Evolutionary conservation across 2,888 invertebrate species (phyloP).

Genomic region (Rhopalosiphum nymphaeae): DNA sequence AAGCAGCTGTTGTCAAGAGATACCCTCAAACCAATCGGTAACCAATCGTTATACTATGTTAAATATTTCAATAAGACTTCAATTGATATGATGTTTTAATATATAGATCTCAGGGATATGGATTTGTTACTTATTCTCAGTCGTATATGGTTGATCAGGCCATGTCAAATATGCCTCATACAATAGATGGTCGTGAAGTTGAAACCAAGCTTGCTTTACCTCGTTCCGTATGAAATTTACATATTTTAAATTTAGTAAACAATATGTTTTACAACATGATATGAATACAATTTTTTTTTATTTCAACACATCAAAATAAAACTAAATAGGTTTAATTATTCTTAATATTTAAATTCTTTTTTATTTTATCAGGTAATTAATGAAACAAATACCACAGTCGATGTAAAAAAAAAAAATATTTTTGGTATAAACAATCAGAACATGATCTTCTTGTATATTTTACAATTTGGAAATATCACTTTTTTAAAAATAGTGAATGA

Average conservation of each 20-base stretch:
- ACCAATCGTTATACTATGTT: not conserved
- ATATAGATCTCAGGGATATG: no score
- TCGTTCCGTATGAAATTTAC: no score
- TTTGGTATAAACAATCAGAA: slow-evolving; percentile 95
- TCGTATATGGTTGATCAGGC: no score
- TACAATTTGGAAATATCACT: slow-evolving; percentile 83
- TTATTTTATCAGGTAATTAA: slow-evolving; percentile 80
- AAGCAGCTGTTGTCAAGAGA: slow-evolving; percentile 97
- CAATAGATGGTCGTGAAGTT: no score
- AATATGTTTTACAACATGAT: no score
- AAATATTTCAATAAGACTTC: no score
- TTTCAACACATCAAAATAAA: no score
- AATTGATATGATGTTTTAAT: not conserved
- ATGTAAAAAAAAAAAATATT: slow-evolving; percentile 94
- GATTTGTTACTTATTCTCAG: no score
- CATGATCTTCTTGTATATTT: slow-evolving; percentile 88
- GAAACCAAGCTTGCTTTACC: no score
- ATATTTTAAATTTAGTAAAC: not conserved
- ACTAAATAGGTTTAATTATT: no score
- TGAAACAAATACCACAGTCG: slow-evolving; percentile 91
- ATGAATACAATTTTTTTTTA: no score
- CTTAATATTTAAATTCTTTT: not conserved
- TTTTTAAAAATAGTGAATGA: slow-evolving; percentile 90
- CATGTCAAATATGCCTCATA: no score
- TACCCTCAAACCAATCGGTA: slow-evolving; percentile 88